These are phyloP conservation scores for Uromys caudimaculatus DNA, from an alignment of 2,797 vertebrate genomes.

Conservation along the genomic window DNA sequence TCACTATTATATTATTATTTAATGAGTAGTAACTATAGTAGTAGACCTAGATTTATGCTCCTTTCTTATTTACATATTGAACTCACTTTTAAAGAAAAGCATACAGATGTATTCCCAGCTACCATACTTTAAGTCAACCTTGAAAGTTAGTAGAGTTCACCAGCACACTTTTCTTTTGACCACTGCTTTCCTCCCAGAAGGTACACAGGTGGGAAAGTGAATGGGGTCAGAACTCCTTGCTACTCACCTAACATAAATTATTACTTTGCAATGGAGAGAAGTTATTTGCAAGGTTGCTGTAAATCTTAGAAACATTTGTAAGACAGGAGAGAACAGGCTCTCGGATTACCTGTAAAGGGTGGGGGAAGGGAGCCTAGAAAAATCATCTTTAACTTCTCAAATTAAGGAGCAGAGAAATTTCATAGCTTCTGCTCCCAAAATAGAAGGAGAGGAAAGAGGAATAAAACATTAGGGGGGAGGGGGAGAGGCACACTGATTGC, in stretches of 20 bases:
- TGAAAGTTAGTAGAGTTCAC: constrained; percentile 72
- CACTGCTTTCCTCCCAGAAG: constrained; percentile 61
- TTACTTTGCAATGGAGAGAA: constrained; percentile 68
- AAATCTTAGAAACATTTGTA: constrained; percentile 81
- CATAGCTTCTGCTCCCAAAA: constrained; percentile 82
- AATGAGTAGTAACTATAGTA: constrained; percentile 55
- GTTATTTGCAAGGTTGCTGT: constrained; percentile 69
- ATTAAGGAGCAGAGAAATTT: constrained; percentile 77
- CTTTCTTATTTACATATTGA: constrained; percentile 64
- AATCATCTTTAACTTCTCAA: constrained; percentile 73
- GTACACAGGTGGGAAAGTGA: constrained; percentile 74
- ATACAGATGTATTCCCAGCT: constrained; percentile 64
- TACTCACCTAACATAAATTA: constrained; percentile 75
- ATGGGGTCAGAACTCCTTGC: constrained; percentile 67
- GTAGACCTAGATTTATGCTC: constrained; percentile 41
- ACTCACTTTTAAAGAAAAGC: constrained; percentile 64
- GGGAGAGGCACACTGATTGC: constrained; percentile 85
- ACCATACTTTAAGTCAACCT: constrained; percentile 67
- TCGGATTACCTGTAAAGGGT: constrained; percentile 76
- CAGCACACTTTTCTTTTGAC: constrained; percentile 55
- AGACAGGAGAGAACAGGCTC: constrained; percentile 70
- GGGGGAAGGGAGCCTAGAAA: constrained; percentile 14
- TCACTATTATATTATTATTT: constrained; percentile 46
- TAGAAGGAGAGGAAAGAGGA: constrained; percentile 76
- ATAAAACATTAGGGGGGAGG: constrained; percentile 25